These are phyloP conservation scores for Aptenodytes forsteri DNA, from an alignment of 2,113 vertebrate genomes.

Conservation along the genomic window DNA sequence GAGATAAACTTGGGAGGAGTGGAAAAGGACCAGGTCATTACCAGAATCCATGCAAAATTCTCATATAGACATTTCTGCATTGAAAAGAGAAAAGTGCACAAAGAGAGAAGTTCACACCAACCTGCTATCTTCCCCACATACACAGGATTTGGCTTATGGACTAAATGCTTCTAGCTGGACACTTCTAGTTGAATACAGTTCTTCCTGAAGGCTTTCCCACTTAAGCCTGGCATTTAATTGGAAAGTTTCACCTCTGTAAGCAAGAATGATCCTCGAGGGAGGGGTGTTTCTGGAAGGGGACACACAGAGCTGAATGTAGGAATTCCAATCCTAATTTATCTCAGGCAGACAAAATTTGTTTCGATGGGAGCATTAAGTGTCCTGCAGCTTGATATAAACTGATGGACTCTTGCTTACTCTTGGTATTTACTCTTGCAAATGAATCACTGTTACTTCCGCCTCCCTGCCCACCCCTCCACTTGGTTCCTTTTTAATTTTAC, in stretches of 20 bases:
- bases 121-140: not conserved
- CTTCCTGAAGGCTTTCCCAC: not conserved
- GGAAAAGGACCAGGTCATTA: not conserved
- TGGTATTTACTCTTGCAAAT: slow-evolving; percentile 30
- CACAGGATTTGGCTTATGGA: not conserved
- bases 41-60: not conserved
- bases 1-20: not conserved
- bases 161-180: not conserved
- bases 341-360: slow-evolving; percentile 1
- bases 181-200: not conserved
- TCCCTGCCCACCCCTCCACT: slow-evolving; percentile 40
- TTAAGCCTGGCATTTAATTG: not conserved
- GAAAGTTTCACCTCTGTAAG: not conserved
- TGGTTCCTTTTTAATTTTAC: slow-evolving; percentile 68
- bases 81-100: not conserved
- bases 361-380: not conserved
- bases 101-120: not conserved
- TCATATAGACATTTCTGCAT: not conserved
- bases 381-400: not conserved
- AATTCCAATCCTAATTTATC: slow-evolving; percentile 8
- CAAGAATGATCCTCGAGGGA: not conserved
- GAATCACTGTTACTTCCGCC: slow-evolving; percentile 33
- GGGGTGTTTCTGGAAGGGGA: not conserved
- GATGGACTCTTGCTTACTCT: not conserved
- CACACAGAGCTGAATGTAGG: not conserved